These are phyloP conservation scores for Oplegnathus fasciatus DNA, from an alignment of 2,113 vertebrate species.

Conservation along the genomic window DNA sequence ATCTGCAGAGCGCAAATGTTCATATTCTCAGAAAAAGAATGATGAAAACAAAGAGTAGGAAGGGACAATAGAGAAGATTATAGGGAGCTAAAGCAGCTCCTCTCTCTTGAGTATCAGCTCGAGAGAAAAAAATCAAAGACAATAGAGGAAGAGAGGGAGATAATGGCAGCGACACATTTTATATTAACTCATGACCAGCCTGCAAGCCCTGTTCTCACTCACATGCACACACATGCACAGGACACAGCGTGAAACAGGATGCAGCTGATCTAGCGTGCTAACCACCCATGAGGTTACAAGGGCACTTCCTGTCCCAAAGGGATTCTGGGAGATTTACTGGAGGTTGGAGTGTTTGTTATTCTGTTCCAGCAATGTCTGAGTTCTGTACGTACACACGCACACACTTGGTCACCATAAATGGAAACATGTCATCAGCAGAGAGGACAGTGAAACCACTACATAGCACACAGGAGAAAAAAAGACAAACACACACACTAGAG, in stretches of 20 bases:
- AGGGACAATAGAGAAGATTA: background rate
- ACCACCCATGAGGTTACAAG: constrained; percentile 46
- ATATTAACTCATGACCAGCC: constrained; percentile 18
- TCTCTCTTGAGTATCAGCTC: background rate
- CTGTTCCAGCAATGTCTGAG: constrained; percentile 42
- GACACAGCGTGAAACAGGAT: constrained; percentile 42
- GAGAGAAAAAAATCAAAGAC: background rate
- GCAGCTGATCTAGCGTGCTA: constrained; percentile 43
- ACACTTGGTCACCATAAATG: constrained; percentile 42
- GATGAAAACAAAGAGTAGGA: background rate
- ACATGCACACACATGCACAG: background rate
- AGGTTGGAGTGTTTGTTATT: constrained; percentile 63
- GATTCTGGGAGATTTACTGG: constrained; percentile 58
- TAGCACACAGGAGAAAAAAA: constrained; percentile 13
- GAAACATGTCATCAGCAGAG: constrained; percentile 63
- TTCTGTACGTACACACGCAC: constrained; percentile 18
- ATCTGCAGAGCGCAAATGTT: constrained; percentile 6
- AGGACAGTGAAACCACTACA: constrained; percentile 43
- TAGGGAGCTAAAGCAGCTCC: background rate
- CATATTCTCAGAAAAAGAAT: background rate
- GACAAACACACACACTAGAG: background rate
- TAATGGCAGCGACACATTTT: constrained; percentile 17
- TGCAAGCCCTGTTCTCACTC: background rate
- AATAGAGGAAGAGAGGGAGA: background rate
- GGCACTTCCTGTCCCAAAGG: constrained; percentile 60